phyloP scores from a whole-genome alignment of 2,888 invertebrate species.

The Digitonthophagus gazella region DNA sequence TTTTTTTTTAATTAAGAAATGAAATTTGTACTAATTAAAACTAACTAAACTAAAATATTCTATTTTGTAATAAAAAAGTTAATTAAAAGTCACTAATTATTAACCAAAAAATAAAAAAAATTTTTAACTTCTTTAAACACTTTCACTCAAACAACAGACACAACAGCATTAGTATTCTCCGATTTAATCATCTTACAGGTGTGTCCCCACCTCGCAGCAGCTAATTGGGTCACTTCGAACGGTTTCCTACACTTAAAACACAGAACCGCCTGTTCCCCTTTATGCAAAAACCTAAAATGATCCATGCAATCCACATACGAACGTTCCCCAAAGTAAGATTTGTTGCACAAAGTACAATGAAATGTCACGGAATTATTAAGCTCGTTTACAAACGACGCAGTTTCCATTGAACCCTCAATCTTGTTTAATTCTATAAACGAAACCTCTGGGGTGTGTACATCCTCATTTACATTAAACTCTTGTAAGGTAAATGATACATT shows the following conservation, averaged over 20 bases:
- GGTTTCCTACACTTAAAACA: conserved; percentile 29
- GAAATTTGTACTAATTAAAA: no score
- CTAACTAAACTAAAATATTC: no score
- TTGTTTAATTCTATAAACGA: conserved; percentile 26
- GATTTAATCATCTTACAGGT: no score
- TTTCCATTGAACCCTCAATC: not conserved
- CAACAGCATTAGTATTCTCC: no score
- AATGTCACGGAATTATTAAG: conserved; percentile 28
- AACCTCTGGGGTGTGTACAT: conserved; percentile 11
- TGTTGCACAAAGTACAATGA: conserved; percentile 26
- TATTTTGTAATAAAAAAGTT: no score
- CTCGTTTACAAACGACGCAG: not conserved
- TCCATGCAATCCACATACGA: conserved; percentile 8
- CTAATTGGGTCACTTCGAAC: conserved; percentile 20
- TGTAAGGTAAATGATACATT: conserved; percentile 24
- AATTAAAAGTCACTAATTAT: no score
- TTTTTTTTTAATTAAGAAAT: no score
- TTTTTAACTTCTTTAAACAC: no score
- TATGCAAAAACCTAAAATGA: conserved; percentile 28
- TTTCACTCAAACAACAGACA: no score
- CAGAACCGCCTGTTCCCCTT: conserved; percentile 26
- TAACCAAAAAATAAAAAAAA: no score
- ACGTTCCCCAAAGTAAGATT: conserved; percentile 13
- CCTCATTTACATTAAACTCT: conserved; percentile 27
- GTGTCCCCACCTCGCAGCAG: conserved; percentile 27